phyloP scores from a whole-genome alignment of 2,113 vertebrate genomes.

The Corythornis cristatus region DNA sequence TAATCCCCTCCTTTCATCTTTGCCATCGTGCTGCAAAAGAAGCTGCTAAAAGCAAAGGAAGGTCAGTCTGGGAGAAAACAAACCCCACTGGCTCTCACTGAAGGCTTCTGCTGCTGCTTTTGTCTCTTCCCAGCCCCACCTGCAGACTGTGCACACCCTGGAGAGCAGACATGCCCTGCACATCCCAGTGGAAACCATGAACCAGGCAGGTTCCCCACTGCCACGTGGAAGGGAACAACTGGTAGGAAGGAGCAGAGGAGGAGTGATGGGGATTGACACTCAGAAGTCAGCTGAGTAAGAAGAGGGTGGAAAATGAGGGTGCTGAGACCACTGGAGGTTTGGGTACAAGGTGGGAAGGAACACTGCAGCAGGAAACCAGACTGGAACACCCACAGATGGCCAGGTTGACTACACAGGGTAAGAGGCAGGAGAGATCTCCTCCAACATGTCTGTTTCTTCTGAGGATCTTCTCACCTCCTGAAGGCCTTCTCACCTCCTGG shows the following conservation, averaged over 20 bases:
- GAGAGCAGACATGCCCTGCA: background rate
- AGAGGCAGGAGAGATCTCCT: background rate
- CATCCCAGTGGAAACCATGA: background rate
- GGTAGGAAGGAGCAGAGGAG: background rate
- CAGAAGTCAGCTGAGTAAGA: background rate
- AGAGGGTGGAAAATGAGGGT: background rate
- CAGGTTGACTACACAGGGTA: background rate
- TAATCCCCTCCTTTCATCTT: slow-evolving; percentile 9
- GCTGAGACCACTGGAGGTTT: background rate
- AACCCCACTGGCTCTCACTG: background rate
- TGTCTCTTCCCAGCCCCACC: background rate
- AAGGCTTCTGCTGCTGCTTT: background rate
- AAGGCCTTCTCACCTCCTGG: too few species aligned
- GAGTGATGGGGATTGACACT: background rate
- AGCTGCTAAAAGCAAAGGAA: slow-evolving; percentile 1
- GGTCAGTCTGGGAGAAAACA: background rate
- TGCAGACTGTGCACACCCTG: background rate
- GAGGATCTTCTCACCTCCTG: too few species aligned
- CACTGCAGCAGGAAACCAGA: background rate
- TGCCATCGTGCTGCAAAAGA: background rate
- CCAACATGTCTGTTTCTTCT: too few species aligned
- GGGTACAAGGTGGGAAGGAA: background rate
- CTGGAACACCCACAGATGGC: background rate
- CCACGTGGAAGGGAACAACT: background rate
- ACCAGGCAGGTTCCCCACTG: background rate